These are phyloP conservation scores for Tridacna crocea DNA, from an alignment of 2,888 invertebrate species.

Conservation along the genomic window DNA sequence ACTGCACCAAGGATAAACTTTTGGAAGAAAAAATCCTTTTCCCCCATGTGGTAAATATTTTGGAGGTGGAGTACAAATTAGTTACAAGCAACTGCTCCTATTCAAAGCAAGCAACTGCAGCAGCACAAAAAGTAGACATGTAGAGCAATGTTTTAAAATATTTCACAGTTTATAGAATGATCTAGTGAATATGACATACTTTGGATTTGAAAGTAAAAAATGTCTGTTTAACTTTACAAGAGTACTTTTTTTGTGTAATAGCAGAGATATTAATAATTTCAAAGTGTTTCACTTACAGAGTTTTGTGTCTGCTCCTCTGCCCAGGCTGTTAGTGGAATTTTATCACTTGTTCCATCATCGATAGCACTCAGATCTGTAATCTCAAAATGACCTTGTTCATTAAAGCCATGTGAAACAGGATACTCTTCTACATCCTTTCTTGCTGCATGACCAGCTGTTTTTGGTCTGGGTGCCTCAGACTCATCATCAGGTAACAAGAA, in stretches of 20 bases:
- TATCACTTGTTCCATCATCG: constrained; percentile 1
- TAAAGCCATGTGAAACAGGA: background rate
- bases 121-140: too few relatives aligned
- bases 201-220: background rate
- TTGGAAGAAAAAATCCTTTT: too few relatives aligned
- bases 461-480: background rate
- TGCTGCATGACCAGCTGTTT: constrained; percentile 1
- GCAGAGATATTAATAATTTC: too few relatives aligned
- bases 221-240: background rate
- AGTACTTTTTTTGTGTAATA: background rate
- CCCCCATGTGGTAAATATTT: too few relatives aligned
- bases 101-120: too few relatives aligned
- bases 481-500: constrained; percentile 17
- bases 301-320: constrained; percentile 4
- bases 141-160: too few relatives aligned
- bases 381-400: constrained; percentile 1
- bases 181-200: too few relatives aligned
- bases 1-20: too few relatives aligned
- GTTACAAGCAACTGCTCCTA: too few relatives aligned
- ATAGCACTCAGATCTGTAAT: constrained; percentile 17
- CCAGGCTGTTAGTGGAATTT: constrained; percentile 7
- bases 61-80: too few relatives aligned
- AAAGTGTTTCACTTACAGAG: background rate
- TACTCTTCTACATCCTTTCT: background rate
- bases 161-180: too few relatives aligned